phyloP scores from a whole-genome alignment of 2,797 vertebrate species.

The Catharus ustulatus region DNA sequence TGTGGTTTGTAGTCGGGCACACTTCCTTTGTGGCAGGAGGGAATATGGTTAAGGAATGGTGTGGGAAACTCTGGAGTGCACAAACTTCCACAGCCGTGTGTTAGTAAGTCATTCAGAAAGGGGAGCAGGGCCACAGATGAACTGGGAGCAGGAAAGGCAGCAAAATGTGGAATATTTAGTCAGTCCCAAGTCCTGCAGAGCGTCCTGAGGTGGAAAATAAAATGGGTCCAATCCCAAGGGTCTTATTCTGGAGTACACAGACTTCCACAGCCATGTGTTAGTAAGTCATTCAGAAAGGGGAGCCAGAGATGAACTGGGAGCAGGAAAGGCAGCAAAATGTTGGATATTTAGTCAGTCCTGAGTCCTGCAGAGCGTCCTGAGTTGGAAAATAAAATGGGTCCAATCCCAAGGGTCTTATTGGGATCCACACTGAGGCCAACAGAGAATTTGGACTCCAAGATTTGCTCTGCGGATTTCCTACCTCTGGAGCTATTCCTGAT shows the following conservation, averaged over 20 bases:
- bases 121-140: background rate
- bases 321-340: too few species aligned
- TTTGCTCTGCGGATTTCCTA: background rate
- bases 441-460: background rate
- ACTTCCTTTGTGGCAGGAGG: slow-evolving; percentile 80
- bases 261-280: slow-evolving; percentile 62
- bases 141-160: background rate
- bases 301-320: background rate
- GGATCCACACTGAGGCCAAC: background rate
- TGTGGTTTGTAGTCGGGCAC: slow-evolving; percentile 81
- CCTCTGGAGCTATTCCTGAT: background rate
- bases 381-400: background rate
- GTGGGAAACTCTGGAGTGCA: slow-evolving; percentile 79
- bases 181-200: background rate
- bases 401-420: background rate
- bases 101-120: background rate
- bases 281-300: background rate
- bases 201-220: background rate
- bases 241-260: background rate
- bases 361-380: background rate
- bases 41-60: slow-evolving; percentile 71
- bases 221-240: background rate
- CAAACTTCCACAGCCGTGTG: slow-evolving; percentile 64
- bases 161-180: background rate
- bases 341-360: fast-evolving